Evolutionary conservation across 2,888 invertebrate species (phyloP), one percentile per base, ranked within the genome.

Genomic region (Temnothorax rugatulus): DNA sequence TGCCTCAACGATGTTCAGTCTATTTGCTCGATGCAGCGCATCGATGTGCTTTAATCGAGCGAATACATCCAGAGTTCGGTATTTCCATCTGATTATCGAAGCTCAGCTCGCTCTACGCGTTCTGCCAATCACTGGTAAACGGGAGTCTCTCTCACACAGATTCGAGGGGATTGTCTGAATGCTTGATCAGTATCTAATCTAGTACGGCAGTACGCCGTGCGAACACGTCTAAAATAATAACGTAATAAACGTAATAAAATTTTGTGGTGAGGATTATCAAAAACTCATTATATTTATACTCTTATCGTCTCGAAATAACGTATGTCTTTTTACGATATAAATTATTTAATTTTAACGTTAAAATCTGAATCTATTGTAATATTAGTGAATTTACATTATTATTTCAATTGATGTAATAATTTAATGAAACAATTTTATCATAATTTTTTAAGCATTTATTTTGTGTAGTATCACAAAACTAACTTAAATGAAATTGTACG

Each of bases 81-180:
- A 75, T 63, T 75, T 75, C 75, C 63, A 34, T 21, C 47, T 50
- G 75, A 75, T 75, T 63, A 75, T 63, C 47, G 47, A 63, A 63
- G 75, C 44, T n/a, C 15, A 9, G 15, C 34, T 75, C 74, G 18
- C 75, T 50, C 21, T 15, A 11, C 38, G n/a, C 47, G 18, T 50
- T 75, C 75, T 75, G 34, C 63, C 63, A 75, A 75, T 63, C 75
- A 63, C 18, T 50, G 47, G 4, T 50, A 29, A 75, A 50, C 34
- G 13, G 8, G 18, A 63, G 50, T 63, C 21, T 47, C 74, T 38
- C 74, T 38, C 63, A 47, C n/a, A 29, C n/a, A 38, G 21, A 41
- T 63, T 61, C 47, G 11, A 75, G 11, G 8, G 15, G 34, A 63
- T 63, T 50, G 59, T 47, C 59, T 59, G 44, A 75, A 61, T 61